phyloP scores from a whole-genome alignment of 2,113 vertebrate genomes.

The Conger conger region DNA sequence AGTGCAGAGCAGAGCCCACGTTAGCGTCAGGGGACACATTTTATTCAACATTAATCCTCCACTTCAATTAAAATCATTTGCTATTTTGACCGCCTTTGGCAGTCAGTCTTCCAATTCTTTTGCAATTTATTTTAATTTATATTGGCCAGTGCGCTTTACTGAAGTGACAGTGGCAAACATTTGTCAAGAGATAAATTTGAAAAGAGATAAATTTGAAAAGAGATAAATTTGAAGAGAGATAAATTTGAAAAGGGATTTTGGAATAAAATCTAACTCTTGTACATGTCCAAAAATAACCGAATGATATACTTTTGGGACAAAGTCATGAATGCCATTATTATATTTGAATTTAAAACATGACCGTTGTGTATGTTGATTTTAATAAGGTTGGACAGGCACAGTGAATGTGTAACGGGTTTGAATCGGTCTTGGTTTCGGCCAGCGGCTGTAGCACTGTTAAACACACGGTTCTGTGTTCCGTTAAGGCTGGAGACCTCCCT shows the following conservation, averaged over 20 bases:
- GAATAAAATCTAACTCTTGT: not conserved
- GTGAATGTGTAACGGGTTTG: no score
- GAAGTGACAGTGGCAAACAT: not conserved
- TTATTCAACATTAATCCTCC: not conserved
- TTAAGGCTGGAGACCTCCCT: not conserved
- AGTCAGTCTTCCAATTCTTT: not conserved
- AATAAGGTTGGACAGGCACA: not conserved
- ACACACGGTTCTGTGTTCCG: not conserved
- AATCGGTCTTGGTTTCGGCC: not conserved
- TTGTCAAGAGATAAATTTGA: not conserved
- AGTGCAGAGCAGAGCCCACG: no score
- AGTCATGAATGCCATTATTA: not conserved
- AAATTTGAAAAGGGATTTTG: not conserved
- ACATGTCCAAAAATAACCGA: not conserved
- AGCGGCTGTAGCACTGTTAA: not conserved
- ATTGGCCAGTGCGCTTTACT: not conserved
- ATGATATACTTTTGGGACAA: not conserved
- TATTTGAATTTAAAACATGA: not conserved
- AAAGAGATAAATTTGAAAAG: not conserved
- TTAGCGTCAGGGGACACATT: not conserved
- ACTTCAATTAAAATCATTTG: not conserved
- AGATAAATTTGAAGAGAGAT: not conserved
- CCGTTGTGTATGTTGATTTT: not conserved
- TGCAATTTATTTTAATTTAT: not conserved
- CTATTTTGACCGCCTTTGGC: not conserved